phyloP scores from a whole-genome alignment of 2,888 invertebrate genomes.

The Operophtera brumata region DNA sequence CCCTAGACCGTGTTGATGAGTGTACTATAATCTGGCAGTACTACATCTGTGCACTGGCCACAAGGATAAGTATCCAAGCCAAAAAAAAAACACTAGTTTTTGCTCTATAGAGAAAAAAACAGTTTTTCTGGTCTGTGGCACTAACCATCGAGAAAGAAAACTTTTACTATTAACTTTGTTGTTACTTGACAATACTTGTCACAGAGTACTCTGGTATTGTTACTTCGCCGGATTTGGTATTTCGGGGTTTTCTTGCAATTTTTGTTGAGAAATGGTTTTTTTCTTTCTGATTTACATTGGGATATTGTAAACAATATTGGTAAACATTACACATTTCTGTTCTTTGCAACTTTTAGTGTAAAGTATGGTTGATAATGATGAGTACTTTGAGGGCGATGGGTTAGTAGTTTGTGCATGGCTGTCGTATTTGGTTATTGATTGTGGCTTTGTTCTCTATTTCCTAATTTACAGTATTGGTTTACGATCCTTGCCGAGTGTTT shows the following conservation, averaged over 20 bases:
- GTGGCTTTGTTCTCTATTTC: background rate
- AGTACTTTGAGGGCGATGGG: slow-evolving; percentile 76
- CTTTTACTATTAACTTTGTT: too few species aligned
- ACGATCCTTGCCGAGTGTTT: background rate
- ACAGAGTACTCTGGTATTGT: too few species aligned
- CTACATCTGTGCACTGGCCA: too few species aligned
- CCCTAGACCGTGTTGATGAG: too few species aligned
- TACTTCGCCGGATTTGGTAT: background rate
- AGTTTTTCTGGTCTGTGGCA: too few species aligned
- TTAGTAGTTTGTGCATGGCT: slow-evolving; percentile 54
- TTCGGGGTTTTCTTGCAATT: too few species aligned
- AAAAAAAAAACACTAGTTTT: too few species aligned
- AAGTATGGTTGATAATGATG: slow-evolving; percentile 70
- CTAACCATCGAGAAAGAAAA: too few species aligned
- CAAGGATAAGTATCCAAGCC: too few species aligned
- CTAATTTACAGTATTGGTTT: background rate
- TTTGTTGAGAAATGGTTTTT: slow-evolving; percentile 4
- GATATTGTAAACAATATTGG: slow-evolving; percentile 15
- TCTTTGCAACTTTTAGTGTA: slow-evolving; percentile 30
- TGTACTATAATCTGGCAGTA: too few species aligned
- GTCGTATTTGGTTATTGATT: slow-evolving; percentile 14
- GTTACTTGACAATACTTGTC: too few species aligned
- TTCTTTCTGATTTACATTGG: background rate
- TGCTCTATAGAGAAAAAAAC: too few species aligned
- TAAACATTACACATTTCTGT: slow-evolving; percentile 12